Evolutionary conservation across 2,888 invertebrate genomes (phyloP).

Genomic region (Diplazon laetatorius): DNA sequence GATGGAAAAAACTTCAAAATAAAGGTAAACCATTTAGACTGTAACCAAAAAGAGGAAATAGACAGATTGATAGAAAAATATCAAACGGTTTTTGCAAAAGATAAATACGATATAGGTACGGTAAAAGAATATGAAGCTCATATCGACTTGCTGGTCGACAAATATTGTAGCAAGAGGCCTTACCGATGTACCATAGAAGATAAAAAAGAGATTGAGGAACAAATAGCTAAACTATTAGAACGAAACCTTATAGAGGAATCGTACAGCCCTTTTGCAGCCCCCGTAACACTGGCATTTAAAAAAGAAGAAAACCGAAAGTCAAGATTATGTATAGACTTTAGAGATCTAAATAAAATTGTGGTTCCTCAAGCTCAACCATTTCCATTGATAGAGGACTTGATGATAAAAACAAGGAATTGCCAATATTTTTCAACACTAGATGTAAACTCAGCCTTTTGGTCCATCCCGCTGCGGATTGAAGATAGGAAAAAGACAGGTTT

Average conservation of each 20-base stretch:
- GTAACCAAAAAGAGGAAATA: slow-evolving; percentile 53
- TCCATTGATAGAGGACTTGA: slow-evolving; percentile 60
- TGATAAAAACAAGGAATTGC: slow-evolving; percentile 55
- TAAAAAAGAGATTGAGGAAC: slow-evolving; percentile 58
- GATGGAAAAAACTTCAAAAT: slow-evolving; percentile 42
- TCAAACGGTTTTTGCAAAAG: slow-evolving; percentile 52
- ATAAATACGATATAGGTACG: slow-evolving; percentile 54
- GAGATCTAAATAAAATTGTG: slow-evolving; percentile 55
- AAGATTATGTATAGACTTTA: slow-evolving; percentile 62
- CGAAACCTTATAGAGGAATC: slow-evolving; percentile 63
- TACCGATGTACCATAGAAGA: slow-evolving; percentile 52
- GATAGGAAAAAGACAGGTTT: slow-evolving; percentile 56
- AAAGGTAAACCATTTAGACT: slow-evolving; percentile 44
- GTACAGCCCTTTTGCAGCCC: slow-evolving; percentile 54
- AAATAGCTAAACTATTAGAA: slow-evolving; percentile 60
- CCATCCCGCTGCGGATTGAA: slow-evolving; percentile 55
- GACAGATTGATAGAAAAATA: slow-evolving; percentile 54
- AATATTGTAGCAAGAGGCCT: slow-evolving; percentile 57
- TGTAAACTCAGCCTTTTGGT: slow-evolving; percentile 61
- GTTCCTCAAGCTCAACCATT: slow-evolving; percentile 62
- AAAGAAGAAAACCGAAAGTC: slow-evolving; percentile 63
- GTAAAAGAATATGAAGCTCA: slow-evolving; percentile 59
- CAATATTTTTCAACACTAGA: slow-evolving; percentile 59
- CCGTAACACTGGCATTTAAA: slow-evolving; percentile 62
- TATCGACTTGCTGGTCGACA: slow-evolving; percentile 54